Evolutionary conservation across 2,888 invertebrate species (phyloP), one percentile per base, ranked within the genome.

Genomic region (Conus canariensis): DNA sequence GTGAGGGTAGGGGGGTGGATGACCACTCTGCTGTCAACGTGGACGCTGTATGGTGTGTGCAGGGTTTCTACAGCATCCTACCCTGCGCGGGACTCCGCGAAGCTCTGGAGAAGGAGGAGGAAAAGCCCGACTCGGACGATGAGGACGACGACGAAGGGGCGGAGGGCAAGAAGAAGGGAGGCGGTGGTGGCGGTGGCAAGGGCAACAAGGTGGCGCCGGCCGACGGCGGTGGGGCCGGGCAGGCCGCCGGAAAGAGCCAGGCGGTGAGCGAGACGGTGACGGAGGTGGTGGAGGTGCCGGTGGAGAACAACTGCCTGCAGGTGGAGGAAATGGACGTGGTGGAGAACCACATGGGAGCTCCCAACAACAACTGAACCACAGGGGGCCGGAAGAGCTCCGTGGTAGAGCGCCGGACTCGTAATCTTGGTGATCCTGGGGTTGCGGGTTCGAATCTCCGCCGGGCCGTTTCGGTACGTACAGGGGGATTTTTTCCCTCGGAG

Each of bases 31-130:
- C 45, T 45, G 45, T 45, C 4, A 45, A 45, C 3, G 45, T 45
- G 45, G 45, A 45, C 45, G 45, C 19, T 59, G 64, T 85, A 58
- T 59, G 16, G n/a, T n/a, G 74, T 8, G 16, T 94, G 93, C 91
- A 94, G 95, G 67, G 92, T 92, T 91, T 94, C 83, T 94, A 92
- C 80, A 90, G 90, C 22, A 90, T 90, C n/a, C 77, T 93, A 60
- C 94, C 94, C 14, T 94, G 93, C 85, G 67, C 87, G 30, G 90
- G 87, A 22, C 88, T 93, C 14, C 91, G 87, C 30, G 85, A 77
- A 16, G 14, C 67, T 0, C 87, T 92, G 60, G 45, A 91, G 60
- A 90, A 92, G 45, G 91, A 91, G 60, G 89, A 92, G 19, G 87
- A 91, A n/a, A 90, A 91, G 22, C 87, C 87, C 9, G 91, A 90